Evolutionary conservation across 2,113 vertebrate species (phyloP).

Genomic region (Myanophis thanlyinensis): DNA sequence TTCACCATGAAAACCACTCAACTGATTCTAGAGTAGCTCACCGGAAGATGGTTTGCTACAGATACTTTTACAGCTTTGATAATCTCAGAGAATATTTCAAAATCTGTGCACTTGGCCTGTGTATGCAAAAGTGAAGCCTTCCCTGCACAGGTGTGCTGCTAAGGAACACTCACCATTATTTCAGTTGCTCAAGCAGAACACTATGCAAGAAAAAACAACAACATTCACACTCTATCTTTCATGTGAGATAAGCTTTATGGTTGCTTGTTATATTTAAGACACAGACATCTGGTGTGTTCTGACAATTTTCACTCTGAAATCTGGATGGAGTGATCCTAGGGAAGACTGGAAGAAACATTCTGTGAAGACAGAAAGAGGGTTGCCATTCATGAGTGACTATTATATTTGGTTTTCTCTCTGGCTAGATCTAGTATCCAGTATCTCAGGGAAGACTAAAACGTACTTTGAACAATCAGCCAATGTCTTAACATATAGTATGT

Average conservation of each 20-base stretch:
- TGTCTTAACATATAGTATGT: not conserved
- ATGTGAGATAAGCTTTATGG: not conserved
- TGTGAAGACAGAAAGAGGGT: not conserved
- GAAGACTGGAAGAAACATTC: not conserved
- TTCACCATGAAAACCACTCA: not conserved
- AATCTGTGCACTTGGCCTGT: not conserved
- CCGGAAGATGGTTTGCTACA: not conserved
- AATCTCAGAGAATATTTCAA: not conserved
- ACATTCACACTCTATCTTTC: not conserved
- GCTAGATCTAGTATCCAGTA: not conserved
- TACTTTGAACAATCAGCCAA: not conserved
- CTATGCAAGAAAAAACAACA: too few relatives aligned
- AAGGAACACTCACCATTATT: not conserved
- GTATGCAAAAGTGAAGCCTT: not conserved
- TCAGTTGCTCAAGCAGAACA: not conserved
- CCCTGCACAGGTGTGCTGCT: not conserved
- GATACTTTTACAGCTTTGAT: not conserved
- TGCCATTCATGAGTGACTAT: not conserved
- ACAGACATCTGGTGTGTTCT: not conserved
- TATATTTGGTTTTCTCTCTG: not conserved
- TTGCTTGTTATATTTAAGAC: not conserved
- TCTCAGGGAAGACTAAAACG: not conserved
- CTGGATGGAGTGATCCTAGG: not conserved
- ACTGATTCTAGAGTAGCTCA: not conserved
- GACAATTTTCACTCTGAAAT: not conserved